A percentile compares a stretch with the other conserved stretches of the same genome.
phyloP scores from a whole-genome alignment of 2,113 vertebrate species.

The Suncus etruscus region DNA sequence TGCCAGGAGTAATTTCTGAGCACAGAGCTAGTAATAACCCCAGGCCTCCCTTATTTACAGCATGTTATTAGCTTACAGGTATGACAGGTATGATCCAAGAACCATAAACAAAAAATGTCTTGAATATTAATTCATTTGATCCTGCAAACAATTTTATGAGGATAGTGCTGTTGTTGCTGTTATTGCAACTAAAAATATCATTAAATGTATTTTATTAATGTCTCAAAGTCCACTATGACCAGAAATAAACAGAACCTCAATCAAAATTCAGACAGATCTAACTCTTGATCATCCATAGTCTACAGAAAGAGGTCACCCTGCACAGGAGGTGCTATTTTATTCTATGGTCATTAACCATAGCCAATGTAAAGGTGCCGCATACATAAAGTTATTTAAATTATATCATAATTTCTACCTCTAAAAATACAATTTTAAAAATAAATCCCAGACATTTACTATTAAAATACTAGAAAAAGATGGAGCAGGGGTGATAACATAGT shows the following conservation, averaged over 20 bases:
- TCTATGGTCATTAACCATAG: not conserved
- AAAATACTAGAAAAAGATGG: not conserved
- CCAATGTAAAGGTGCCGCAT: not conserved
- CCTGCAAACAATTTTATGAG: not conserved
- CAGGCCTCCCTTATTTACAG: too few species aligned
- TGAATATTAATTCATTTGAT: not conserved
- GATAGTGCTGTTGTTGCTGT: not conserved
- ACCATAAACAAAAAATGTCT: not conserved
- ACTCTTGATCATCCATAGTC: not conserved
- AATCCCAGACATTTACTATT: not conserved
- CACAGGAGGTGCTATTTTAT: not conserved
- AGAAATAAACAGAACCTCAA: not conserved
- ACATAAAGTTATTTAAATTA: not conserved
- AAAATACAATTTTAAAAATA: not conserved
- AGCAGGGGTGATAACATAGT: too few species aligned
- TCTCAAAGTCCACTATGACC: not conserved
- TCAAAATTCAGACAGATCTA: too few species aligned
- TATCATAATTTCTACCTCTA: not conserved
- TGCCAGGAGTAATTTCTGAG: too few species aligned
- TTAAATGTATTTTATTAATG: not conserved
- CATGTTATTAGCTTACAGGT: too few species aligned
- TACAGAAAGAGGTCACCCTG: not conserved
- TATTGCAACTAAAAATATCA: too few species aligned
- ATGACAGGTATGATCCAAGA: too few species aligned
- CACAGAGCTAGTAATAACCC: too few species aligned